A percentile compares a stretch with the other conserved stretches of the same genome.
phyloP scores from a whole-genome alignment of 2,797 vertebrate species.

The Leptatherina wallacei region DNA sequence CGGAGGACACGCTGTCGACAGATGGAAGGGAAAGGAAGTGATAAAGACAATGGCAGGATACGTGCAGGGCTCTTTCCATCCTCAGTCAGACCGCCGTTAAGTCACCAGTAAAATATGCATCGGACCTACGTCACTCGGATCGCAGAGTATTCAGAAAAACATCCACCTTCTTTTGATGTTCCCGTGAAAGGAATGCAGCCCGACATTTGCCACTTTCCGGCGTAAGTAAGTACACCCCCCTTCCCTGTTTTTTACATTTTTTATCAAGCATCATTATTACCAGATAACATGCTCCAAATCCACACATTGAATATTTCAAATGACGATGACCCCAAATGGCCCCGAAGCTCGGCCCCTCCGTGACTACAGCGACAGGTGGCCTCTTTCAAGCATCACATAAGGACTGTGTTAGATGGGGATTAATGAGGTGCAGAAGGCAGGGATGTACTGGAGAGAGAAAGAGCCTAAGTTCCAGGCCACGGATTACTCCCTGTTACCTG shows the following conservation, averaged over 20 bases:
- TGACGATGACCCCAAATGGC: constrained; percentile 33
- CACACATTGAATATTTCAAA: background rate
- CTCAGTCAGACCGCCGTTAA: constrained; percentile 46
- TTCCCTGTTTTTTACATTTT: background rate
- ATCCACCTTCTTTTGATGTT: constrained; percentile 29
- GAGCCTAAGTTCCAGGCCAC: constrained; percentile 69
- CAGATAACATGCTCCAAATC: background rate
- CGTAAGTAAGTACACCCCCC: background rate
- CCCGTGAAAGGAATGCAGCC: constrained; percentile 46
- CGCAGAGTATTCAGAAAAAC: constrained; percentile 28
- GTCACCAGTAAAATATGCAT: constrained; percentile 55
- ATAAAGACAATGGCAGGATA: constrained; percentile 76
- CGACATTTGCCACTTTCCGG: constrained; percentile 14
- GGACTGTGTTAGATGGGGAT: constrained; percentile 71
- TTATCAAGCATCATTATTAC: background rate
- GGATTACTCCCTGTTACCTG: constrained; percentile 78
- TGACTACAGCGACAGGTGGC: constrained; percentile 73
- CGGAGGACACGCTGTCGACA: constrained; percentile 70
- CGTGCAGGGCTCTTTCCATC: constrained; percentile 58
- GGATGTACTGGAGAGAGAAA: constrained; percentile 58
- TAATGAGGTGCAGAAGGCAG: constrained; percentile 71
- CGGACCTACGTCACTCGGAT: constrained; percentile 39
- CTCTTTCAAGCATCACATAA: constrained; percentile 65
- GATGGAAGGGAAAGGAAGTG: constrained; percentile 74
- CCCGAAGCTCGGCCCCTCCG: constrained; percentile 14